phyloP scores from a whole-genome alignment of 2,888 invertebrate species.

The Barypeithes pellucidus region DNA sequence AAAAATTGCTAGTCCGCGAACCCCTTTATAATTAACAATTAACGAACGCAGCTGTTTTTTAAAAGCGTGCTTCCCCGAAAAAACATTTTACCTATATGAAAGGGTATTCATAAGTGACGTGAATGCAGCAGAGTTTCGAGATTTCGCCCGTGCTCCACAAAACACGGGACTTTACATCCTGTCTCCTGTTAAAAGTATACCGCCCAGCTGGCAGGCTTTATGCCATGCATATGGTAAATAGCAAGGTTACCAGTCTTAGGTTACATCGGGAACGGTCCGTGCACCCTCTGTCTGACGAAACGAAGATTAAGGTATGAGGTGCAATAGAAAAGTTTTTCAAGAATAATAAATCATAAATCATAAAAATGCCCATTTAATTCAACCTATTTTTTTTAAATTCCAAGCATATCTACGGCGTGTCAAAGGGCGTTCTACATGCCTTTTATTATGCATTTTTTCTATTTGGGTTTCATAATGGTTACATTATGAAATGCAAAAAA shows the following conservation, averaged over 20 bases:
- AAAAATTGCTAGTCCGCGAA: no score
- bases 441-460: no score
- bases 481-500: no score
- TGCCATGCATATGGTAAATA: slow-evolving; percentile 40
- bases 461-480: no score
- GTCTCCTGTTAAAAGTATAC: slow-evolving; percentile 36
- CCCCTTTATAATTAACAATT: no score
- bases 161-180: slow-evolving; percentile 44
- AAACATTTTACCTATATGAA: slow-evolving; percentile 13
- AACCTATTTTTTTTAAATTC: no score
- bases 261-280: slow-evolving; percentile 22
- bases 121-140: slow-evolving; percentile 21
- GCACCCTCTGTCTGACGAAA: slow-evolving; percentile 12
- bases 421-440: no score
- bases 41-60: neutral
- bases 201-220: slow-evolving; percentile 41
- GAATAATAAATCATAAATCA: no score
- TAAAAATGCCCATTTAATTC: no score
- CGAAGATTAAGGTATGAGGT: no score
- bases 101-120: slow-evolving; percentile 26
- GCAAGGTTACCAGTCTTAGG: slow-evolving; percentile 25
- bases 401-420: no score
- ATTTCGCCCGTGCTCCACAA: slow-evolving; percentile 44
- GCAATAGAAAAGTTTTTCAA: no score
- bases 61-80: neutral